phyloP scores from a whole-genome alignment of 2,888 invertebrate species.

The Diogma glabrata region DNA sequence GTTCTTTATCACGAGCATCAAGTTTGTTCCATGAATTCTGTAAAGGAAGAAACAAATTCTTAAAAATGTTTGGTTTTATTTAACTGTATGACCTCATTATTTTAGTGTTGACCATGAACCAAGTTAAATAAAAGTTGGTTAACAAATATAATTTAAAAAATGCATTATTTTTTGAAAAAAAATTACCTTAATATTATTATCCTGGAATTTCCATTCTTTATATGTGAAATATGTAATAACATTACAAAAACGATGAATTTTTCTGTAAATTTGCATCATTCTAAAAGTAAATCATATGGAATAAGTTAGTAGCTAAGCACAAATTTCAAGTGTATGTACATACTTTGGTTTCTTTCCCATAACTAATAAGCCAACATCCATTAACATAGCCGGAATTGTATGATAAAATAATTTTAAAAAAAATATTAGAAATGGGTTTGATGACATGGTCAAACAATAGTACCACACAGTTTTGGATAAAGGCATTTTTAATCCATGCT shows the following conservation, averaged over 20 bases:
- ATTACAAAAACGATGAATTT: conserved; percentile 65
- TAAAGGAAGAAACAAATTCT: conserved; percentile 12
- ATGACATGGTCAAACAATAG: conserved; percentile 40
- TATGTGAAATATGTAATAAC: conserved; percentile 64
- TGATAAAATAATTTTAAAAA: conserved; percentile 40
- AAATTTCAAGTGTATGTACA: too few relatives aligned
- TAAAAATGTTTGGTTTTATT: too few relatives aligned
- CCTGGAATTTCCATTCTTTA: conserved; percentile 59
- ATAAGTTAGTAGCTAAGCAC: too few relatives aligned
- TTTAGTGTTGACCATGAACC: too few relatives aligned
- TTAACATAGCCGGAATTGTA: conserved; percentile 47
- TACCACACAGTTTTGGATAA: conserved; percentile 57
- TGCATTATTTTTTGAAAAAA: too few relatives aligned
- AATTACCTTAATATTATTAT: conserved; percentile 42
- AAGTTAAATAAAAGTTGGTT: too few relatives aligned
- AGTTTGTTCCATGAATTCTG: conserved; percentile 35
- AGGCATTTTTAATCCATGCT: conserved; percentile 43
- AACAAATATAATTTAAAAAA: too few relatives aligned
- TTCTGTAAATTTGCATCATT: conserved; percentile 64
- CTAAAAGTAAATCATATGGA: conserved; percentile 36
- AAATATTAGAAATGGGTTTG: background rate
- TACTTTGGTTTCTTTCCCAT: conserved; percentile 44
- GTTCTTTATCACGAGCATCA: conserved; percentile 33
- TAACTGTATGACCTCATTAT: too few relatives aligned
- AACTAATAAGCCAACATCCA: conserved; percentile 42